Evolutionary conservation across 2,113 vertebrate genomes (phyloP).

Genomic region (Phylloscopus trochilus): DNA sequence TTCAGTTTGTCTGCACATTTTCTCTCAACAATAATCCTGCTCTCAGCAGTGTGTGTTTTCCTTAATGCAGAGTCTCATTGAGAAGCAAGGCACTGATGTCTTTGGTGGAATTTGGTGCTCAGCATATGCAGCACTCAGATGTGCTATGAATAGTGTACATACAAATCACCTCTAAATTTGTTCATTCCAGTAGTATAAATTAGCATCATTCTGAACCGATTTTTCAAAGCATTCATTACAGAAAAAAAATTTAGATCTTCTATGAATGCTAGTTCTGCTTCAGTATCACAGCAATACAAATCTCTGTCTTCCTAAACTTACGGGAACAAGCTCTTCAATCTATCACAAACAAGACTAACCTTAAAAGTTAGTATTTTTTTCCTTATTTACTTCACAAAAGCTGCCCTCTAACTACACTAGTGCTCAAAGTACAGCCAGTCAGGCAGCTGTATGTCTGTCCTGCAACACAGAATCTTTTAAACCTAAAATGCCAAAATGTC

Average conservation of each 20-base stretch:
- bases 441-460: background rate
- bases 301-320: background rate
- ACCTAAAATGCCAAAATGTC: background rate
- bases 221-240: background rate
- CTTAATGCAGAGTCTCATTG: background rate
- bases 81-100: background rate
- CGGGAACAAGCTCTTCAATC: background rate
- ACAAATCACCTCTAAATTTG: background rate
- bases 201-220: background rate
- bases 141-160: background rate
- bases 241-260: background rate
- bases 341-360: background rate
- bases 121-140: background rate
- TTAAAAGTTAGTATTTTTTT: background rate
- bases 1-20: background rate
- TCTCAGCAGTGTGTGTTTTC: background rate
- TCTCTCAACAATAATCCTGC: background rate
- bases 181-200: background rate
- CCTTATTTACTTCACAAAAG: background rate
- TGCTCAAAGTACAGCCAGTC: background rate
- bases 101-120: background rate
- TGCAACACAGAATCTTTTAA: background rate
- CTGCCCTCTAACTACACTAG: background rate
- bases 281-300: background rate
- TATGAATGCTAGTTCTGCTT: background rate